Evolutionary conservation across 2,113 vertebrate genomes (phyloP), one percentile per base, ranked within the genome.

Genomic region (Gracilinanus agilis): DNA sequence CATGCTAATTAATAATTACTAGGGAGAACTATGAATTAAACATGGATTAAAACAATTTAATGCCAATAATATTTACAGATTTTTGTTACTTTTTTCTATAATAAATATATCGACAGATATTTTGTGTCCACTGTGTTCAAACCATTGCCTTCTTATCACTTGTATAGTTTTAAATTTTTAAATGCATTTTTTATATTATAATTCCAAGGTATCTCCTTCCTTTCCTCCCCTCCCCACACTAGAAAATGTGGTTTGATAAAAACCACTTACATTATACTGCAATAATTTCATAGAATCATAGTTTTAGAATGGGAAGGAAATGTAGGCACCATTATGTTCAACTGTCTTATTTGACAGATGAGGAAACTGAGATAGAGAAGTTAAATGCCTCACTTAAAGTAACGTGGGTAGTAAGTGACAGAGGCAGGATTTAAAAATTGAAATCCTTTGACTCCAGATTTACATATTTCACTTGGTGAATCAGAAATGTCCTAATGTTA

Each of bases 1-100:
- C 90, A 10, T 91, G 9, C 49, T 54, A 56, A 89, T 90, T 96
- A 83, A 95, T 53, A 75, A 58, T 56, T 88, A 90, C 58, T 88
- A 91, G 93, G 90, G 93, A 94, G 29, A 90, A 8, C 53, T 75
- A 25, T 90, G 58, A 61, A n/a, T 44, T 90, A 94, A 94, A 90
- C 56, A 90, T 29, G 54, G 89, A 24, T 58, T 58, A 44, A 95
- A 95, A 93, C 53, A 95, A 55, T 54, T 92, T 89, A 34, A 94
- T 90, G 89, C 91, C 55, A 91, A 67, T 29, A 94, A 75, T 95
- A n/a, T 95, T 44, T 95, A 49, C 49, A 91, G 24, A 54, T 96
- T 94, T 11, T 67, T 95, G n/a, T 54, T 92, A 23, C 27, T 83
- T 3, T 91, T 67, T 4, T 90, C 29, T 55, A 19, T 75, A 75